phyloP scores from a whole-genome alignment of 2,888 invertebrate species.

The Drosophila nigricruria region DNA sequence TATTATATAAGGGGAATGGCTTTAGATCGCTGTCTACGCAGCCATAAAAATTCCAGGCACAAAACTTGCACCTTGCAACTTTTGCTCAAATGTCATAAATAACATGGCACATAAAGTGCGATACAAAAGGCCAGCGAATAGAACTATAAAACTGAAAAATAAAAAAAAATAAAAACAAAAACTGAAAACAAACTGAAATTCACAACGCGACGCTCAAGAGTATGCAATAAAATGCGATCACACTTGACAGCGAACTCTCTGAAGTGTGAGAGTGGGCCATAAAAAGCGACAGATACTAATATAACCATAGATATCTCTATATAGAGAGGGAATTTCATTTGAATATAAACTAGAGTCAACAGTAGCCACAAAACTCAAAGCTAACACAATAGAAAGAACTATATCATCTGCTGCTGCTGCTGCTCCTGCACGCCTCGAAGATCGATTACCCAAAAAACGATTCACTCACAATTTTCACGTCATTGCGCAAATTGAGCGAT shows the following conservation, averaged over 20 bases:
- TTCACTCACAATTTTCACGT: constrained; percentile 69
- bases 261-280: constrained; percentile 12
- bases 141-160: constrained; percentile 56
- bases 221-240: constrained; percentile 72
- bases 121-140: constrained; percentile 60
- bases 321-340: constrained; percentile 10
- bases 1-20: constrained; percentile 30
- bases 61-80: constrained; percentile 80
- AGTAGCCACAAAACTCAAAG: neutral
- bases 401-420: constrained; percentile 59
- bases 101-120: constrained; percentile 51
- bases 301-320: neutral
- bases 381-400: constrained; percentile 54
- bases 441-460: constrained; percentile 63
- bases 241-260: constrained; percentile 48
- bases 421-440: constrained; percentile 58
- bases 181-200: constrained; percentile 35
- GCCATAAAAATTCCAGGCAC: constrained; percentile 74
- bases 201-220: constrained; percentile 64
- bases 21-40: constrained; percentile 42
- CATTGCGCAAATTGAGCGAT: constrained; percentile 81
- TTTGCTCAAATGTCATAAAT: constrained; percentile 76
- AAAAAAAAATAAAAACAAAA: neutral
- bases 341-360: constrained; percentile 17
- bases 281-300: constrained; percentile 6